Percentiles rank a stretch among this genome's conserved stretches.
These are phyloP conservation scores for Sebastes taczanowskii DNA, from an alignment of 2,797 vertebrate genomes.

Conservation along the genomic window DNA sequence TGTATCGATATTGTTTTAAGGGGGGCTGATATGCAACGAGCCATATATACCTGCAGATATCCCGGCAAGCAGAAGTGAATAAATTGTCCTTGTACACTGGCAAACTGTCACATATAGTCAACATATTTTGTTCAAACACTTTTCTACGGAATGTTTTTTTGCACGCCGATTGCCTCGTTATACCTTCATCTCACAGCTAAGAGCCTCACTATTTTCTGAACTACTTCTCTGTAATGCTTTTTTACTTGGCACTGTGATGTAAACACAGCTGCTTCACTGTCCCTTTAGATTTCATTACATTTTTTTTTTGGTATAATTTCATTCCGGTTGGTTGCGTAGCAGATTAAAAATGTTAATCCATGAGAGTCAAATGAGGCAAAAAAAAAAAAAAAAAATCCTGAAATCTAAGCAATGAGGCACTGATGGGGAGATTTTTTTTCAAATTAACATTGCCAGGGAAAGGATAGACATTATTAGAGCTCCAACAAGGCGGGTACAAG, in stretches of 20 bases:
- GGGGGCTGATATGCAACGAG: background rate
- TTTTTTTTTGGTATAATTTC: constrained; percentile 1
- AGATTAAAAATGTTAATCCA: constrained; percentile 1
- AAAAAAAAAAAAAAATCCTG: background rate
- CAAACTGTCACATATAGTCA: background rate
- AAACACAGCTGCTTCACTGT: constrained; percentile 22
- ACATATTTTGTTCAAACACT: constrained; percentile 6
- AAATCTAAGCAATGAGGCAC: constrained; percentile 31
- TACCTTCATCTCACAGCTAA: constrained; percentile 18
- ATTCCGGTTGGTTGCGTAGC: background rate
- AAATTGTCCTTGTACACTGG: background rate
- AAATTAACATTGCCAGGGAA: background rate
- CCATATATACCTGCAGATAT: background rate
- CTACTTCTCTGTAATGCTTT: background rate
- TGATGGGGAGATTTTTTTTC: constrained; percentile 1
- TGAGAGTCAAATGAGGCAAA: background rate
- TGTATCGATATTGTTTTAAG: constrained; percentile 12
- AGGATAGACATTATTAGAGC: background rate
- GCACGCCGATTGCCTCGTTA: background rate
- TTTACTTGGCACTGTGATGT: constrained; percentile 2
- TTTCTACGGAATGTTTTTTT: constrained; percentile 49
- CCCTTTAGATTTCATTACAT: constrained; percentile 3
- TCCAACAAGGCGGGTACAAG: background rate
- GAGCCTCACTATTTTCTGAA: background rate
- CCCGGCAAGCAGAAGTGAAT: background rate